phyloP scores from a whole-genome alignment of 1,140 invertebrate genomes.

The Holcopasites calliopsidis region DNA sequence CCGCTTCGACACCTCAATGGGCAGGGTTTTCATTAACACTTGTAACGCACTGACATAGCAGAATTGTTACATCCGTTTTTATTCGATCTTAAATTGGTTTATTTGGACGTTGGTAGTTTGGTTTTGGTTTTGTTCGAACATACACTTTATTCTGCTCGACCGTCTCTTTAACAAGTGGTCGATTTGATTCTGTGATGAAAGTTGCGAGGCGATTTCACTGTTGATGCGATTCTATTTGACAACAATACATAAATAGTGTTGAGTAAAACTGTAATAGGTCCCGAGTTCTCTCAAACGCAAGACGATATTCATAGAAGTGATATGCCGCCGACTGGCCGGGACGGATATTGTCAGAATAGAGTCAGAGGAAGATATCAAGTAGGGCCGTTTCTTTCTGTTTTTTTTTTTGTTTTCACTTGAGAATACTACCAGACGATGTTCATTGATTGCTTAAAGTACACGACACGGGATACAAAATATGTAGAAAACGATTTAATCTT shows the following conservation, averaged over 20 bases:
- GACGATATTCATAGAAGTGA: neutral
- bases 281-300: neutral
- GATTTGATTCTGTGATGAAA: neutral
- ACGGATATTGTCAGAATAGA: constrained; percentile 18
- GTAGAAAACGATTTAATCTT: constrained; percentile 13
- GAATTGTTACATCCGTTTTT: no score
- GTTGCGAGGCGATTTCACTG: neutral
- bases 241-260: neutral
- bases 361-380: neutral
- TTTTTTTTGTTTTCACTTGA: no score
- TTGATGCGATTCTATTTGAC: neutral
- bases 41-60: no score
- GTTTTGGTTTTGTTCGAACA: no score
- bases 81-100: no score
- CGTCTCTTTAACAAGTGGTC: neutral
- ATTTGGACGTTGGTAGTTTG: no score
- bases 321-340: constrained; percentile 25
- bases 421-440: no score
- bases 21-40: no score
- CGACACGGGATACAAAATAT: constrained; percentile 6
- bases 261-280: no score
- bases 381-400: no score
- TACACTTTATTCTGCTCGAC: no score
- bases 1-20: no score
- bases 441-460: neutral